Base-by-base conservation (phyloP, 2,888 invertebrate species). In the Schrankia costaestrigalis region DNA sequence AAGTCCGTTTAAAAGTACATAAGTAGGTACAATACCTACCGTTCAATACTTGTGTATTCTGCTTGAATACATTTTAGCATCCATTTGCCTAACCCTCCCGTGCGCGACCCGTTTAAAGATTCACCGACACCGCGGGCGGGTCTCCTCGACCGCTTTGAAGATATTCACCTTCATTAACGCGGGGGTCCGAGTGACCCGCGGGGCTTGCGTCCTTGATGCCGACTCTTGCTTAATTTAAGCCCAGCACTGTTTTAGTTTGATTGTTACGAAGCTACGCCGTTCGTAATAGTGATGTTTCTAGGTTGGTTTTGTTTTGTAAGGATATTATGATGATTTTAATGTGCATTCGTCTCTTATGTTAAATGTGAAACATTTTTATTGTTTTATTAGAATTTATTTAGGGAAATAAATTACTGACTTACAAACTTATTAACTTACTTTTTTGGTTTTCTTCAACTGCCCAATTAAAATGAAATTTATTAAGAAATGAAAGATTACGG, bases 141-240 rank as follows among this genome's bases (percentile, higher is more conserved):
- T 63, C 68, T 59, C 58, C 53, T 63, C 59, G 75, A 70, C 76
- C 80, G 76, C 85, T 82, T 83, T 82, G 83, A 82, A 83, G 81
- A 79, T 80, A 77, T 74, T 76, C 77, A 74, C 82, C 80, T 84
- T 85, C 85, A 83, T 85, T 86, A 86, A 78, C 75, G 70, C 68
- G 56, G 71, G n/a, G 70, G 73, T 67, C 71, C 64, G 58, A 55
- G 53, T 57, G 74, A 69, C 79, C 80, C 78, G 68, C 71, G 71
- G 80, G 76, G 70, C 40, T 39, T 21, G 4, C 31, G 44, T 47
- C 55, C 57, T 60, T 56, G 56, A 46, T 56, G 48, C 44, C 27
- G 34, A 40, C 25, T 28, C 23, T 29, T 38, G 59, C 44, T 45
- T 46, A 52, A 55, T 58, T 58, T 46, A 40, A 37, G 36, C 41